Percentiles rank a stretch among this genome's conserved stretches.
Conservation (phyloP, 2,113 vertebrate genomes). For the Himantopus leucocephalus region DNA sequence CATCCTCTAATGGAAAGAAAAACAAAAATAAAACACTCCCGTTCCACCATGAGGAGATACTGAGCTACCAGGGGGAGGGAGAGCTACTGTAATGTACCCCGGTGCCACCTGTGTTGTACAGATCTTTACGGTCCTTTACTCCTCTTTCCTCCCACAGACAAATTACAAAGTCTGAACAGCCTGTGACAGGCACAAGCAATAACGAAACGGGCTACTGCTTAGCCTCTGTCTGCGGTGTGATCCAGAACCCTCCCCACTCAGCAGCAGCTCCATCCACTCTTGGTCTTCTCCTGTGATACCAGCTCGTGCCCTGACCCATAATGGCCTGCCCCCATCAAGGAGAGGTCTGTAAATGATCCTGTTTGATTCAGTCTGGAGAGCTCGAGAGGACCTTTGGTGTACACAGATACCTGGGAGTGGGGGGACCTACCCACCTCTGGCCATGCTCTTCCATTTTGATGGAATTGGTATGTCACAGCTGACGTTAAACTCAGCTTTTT, state of each 20-base stretch:
- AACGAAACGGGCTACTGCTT: background rate
- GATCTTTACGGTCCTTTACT: background rate
- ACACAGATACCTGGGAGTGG: background rate
- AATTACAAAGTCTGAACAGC: background rate
- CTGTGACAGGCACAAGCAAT: background rate
- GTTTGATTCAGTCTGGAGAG: background rate
- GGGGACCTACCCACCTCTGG: background rate
- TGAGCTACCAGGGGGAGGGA: conserved; percentile 36
- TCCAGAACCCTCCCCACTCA: background rate
- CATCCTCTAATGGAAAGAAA: conserved; percentile 54
- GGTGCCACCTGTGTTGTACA: background rate
- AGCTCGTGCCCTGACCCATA: background rate
- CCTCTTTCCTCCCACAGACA: conserved; percentile 1
- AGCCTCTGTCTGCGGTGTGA: fast-evolving
- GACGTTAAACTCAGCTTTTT: background rate
- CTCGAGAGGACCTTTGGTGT: background rate
- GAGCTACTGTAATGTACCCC: background rate
- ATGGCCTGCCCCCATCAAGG: background rate
- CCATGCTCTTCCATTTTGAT: background rate
- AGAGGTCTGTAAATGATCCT: background rate
- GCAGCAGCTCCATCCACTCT: fast-evolving
- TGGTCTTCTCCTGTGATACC: background rate
- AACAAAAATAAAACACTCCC: conserved; percentile 59
- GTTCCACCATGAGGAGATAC: background rate
- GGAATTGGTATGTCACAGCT: background rate